Evolutionary conservation across 2,888 invertebrate genomes (phyloP).

Genomic region (Villa cingulata): DNA sequence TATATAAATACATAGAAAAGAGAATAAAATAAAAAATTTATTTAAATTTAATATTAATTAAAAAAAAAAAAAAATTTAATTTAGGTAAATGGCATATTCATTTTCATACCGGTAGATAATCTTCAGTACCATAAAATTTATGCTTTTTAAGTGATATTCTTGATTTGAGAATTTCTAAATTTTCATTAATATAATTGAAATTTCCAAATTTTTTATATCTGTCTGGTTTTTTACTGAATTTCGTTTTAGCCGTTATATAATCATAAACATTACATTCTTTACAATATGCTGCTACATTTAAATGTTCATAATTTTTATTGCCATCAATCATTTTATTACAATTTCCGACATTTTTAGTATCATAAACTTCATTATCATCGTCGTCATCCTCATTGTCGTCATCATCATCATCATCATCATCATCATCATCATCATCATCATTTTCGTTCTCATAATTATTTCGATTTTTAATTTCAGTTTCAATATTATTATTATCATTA

Average conservation of each 20-base stretch:
- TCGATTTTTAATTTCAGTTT: neutral
- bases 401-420: too few relatives aligned
- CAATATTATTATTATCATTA: too few relatives aligned
- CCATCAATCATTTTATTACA: too few relatives aligned
- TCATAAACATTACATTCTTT: conserved; percentile 4
- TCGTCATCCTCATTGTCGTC: too few relatives aligned
- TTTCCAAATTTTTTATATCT: neutral
- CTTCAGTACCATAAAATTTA: conserved; percentile 9
- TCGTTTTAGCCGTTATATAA: neutral
- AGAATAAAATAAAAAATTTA: too few relatives aligned
- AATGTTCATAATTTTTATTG: too few relatives aligned
- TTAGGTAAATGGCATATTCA: too few relatives aligned
- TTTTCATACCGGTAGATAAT: conserved; percentile 13
- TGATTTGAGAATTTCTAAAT: neutral
- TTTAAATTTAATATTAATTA: too few relatives aligned
- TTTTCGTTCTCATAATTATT: neutral
- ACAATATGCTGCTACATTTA: neutral
- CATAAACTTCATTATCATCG: neutral
- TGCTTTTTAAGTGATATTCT: neutral
- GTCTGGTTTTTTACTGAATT: neutral
- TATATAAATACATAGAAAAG: neutral
- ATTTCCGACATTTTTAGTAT: too few relatives aligned
- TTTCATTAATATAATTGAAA: neutral
- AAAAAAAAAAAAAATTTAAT: too few relatives aligned
- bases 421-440: neutral